Evolutionary conservation across 1,140 invertebrate species (phyloP), one percentile per base, ranked within the genome.

Genomic region (Cydia amplana): DNA sequence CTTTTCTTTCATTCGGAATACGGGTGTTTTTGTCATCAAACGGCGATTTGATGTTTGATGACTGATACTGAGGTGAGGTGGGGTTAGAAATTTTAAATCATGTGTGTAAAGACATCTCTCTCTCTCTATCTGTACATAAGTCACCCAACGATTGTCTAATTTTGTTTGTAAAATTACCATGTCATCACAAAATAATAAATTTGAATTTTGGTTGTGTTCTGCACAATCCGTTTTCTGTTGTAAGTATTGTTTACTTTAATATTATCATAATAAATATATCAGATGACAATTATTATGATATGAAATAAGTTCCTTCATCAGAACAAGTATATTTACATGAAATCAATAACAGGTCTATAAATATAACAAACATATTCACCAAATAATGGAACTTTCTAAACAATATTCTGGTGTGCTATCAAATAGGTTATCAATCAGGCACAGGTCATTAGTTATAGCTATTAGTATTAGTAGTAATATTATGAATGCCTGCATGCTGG

Each of bases 291-390:
- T 18, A n/a, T 51, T n/a, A 14, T 51, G n/a, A n/a, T 51, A 51
- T 51, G 18, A 20, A 16, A 20, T 10, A 9, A 20, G 2, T 60
- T 60, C n/a, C n/a, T n/a, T n/a, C 18, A 12, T 60, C 55, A 20
- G 18, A 55, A 55, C 16, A 55, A 55, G 1, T 55, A 6, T 60
- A 18, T 60, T 51, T 51, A 51, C 2, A 23, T 23, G 5, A 60
- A 60, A 60, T 67, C 51, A 74, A 25, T 25, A 46, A 20, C 18
- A 74, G 28, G 76, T 1, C 65, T 18, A 55, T n/a, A 55, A 18
- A 55, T 18, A 55, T 18, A 55, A 18, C 51, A 55, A 55, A 55
- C n/a, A 55, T 18, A 55, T 55, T 55, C 51, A 55, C 16, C 55
- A 20, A 60, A 60, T 60, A 60, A 60, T 60, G 10, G 10, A 60